Evolutionary conservation across 2,797 vertebrate species (phyloP), one percentile per base, ranked within the genome.

Genomic region (Limosa lapponica): DNA sequence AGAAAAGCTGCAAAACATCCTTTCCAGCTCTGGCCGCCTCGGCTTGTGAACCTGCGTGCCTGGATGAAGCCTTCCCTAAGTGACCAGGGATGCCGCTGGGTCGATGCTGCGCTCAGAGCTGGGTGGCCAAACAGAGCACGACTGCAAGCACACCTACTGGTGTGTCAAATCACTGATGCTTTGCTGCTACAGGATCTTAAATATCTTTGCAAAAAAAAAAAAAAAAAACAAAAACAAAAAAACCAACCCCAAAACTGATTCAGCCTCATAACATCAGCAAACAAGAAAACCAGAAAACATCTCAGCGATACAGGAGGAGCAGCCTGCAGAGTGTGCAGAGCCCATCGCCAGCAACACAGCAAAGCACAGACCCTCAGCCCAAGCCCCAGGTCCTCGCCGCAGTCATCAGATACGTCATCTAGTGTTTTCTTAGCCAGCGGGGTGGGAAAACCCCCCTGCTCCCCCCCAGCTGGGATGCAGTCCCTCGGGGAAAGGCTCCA

Each of bases 281-380:
- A 62, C 67, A 70, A 54, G 79, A 25, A 48, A 48, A 44, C 20
- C 13, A 16, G 3, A 5, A 61, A 61, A 32, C 11, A 10, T 4
- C 34, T 78, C 58, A 30, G 65, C 69, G 69, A 2, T 1, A 7
- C 9, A 13, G 51, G 27, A 78, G 46, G 72, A 77, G 78, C 80
- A 23, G 51, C 37, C 6, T 22, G 51, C 37, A 69, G 71, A 15
- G n/a, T 4, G 28, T 0, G 0, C 11, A 9, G 67, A 69, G 54
- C 3, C 2, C 8, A 10, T 14, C 1, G 1, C 9, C 11, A 10
- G 55, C 61, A 48, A 70, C 0, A 0, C 1, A 24, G 30, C 70
- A 10, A 48, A 37, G 13, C 43, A 6, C 30, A 58, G 72, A 73
- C 5, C 6, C 58, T 10, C 25, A 79, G 70, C 77, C 10, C n/a